Evolutionary conservation across 2,113 vertebrate species (phyloP), one percentile per base, ranked within the genome.

Genomic region (Rhombomys opimus): DNA sequence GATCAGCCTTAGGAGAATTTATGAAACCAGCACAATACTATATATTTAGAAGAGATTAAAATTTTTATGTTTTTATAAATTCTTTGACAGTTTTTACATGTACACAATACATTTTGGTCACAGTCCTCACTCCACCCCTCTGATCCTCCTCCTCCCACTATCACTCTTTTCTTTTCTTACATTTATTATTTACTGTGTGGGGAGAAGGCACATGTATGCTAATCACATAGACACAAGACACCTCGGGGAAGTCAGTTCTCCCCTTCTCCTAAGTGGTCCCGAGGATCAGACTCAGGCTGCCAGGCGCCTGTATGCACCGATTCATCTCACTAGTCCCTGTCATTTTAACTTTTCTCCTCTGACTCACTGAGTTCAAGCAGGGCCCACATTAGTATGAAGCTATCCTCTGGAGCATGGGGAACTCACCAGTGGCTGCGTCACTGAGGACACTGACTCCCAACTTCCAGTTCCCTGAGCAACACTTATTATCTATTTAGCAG

Each of bases 1-100:
- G 63, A 67, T 67, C 10, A 92, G 5, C 41, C 20, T 50, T 95
- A 91, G 89, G 23, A 95, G 14, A 90, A 92, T 89, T 89, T 87
- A 32, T 54, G 10, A 75, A 95, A 87, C 2, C 9, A 92, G 8
- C 86, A 87, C 23, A 77, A 12, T 70, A 77, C 46, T 46, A 75
- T n/a, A 7, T 32, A 95, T 89, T 95, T 87, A 84, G 38, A 94
- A 94, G n/a, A 94, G 18, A 93, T 65, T 94, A 84, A 93, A 89
- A 89, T 73, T 65, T 92, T 41, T 70, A 63, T 15, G 61, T 20
- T 65, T 65, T 46, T 20, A 65, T 32, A 65, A 65, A 84, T 61
- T 41, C n/a, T 10, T 46, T 85, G 82, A 46, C 61, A 9, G 46
- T 32, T 46, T 65, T 14, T 85, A 67, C 38, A 67, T 20, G 27